phyloP scores from a whole-genome alignment of 2,888 invertebrate genomes.

The Choreutis nemorana region DNA sequence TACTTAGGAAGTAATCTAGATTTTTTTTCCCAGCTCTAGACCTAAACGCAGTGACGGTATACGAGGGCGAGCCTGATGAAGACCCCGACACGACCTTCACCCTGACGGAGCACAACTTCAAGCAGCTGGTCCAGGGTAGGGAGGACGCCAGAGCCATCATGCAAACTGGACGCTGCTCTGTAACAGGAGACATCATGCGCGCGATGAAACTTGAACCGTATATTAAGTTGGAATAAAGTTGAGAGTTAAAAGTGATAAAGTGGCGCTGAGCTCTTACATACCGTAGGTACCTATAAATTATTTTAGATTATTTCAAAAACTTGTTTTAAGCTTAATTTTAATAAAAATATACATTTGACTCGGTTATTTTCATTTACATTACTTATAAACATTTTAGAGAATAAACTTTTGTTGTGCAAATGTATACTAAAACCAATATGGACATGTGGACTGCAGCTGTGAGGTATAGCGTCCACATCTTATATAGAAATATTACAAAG shows the following conservation, averaged over 20 bases:
- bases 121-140: conserved; percentile 42
- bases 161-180: conserved; percentile 56
- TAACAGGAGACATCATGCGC: conserved; percentile 59
- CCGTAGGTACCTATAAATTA: conserved; percentile 3
- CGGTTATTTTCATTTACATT: no score
- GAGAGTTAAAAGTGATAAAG: conserved; percentile 1
- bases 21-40: conserved; percentile 41
- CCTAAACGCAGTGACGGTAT: conserved; percentile 43
- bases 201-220: conserved; percentile 62
- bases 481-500: no score
- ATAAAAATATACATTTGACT: background rate
- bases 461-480: no score
- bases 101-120: conserved; percentile 48
- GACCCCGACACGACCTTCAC: conserved; percentile 59
- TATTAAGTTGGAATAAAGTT: conserved; percentile 33
- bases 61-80: conserved; percentile 49
- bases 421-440: no score
- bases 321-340: conserved; percentile 2
- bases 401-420: no score
- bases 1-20: no score
- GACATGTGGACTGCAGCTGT: no score
- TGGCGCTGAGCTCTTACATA: background rate
- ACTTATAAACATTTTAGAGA: no score
- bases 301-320: conserved; percentile 7
- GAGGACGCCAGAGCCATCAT: conserved; percentile 47